Base-by-base conservation (phyloP, 2,113 vertebrate genomes). In the Trogon melanurus region DNA sequence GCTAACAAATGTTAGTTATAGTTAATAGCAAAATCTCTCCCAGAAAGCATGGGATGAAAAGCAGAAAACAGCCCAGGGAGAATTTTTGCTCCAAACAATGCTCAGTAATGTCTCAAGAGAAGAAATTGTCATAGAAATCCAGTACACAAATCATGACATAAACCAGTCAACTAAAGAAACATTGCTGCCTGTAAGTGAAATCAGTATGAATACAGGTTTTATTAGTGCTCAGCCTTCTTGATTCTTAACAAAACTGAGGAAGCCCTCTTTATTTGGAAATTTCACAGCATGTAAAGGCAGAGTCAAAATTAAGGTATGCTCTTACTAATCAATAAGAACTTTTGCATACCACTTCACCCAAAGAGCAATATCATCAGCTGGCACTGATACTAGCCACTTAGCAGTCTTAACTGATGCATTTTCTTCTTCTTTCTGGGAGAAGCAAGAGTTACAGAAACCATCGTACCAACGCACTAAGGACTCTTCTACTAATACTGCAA, bases 71-170 rank as follows among this genome's bases (percentile, higher is more conserved):
- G 44, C 22, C 22, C 51, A 66, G 51, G 14, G 47, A 93, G 64
- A 78, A 60, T n/a, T 90, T 82, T 85, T 97, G 36, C 60, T 91
- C n/a, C 38, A 47, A 93, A 79, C 45, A 90, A 85, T 71, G 67
- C 29, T 95, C 56, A 62, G 10, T 56, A 88, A 83, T 32, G 92
- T 93, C 84, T 87, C 82, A 88, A 80, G 78, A 87, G 69, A 92
- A 74, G 14, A 72, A 79, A 85, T 7, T 25, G 45, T 54, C 67
- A 90, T 7, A 93, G 79, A 88, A 90, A 93, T 91, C 41, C 82
- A 91, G 92, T 53, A 94, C 18, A 93, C 16, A 85, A 64, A 92
- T 16, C 54, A 76, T 70, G n/a, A 83, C 61, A 85, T 38, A 81
- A 93, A 64, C 25, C 65, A 89, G 53, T 64, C 48, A 62, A 16